Percentiles rank a stretch among this genome's conserved stretches.
Evolutionary conservation across 2,797 vertebrate species (phyloP).

Genomic region (Margarornis squamiger): DNA sequence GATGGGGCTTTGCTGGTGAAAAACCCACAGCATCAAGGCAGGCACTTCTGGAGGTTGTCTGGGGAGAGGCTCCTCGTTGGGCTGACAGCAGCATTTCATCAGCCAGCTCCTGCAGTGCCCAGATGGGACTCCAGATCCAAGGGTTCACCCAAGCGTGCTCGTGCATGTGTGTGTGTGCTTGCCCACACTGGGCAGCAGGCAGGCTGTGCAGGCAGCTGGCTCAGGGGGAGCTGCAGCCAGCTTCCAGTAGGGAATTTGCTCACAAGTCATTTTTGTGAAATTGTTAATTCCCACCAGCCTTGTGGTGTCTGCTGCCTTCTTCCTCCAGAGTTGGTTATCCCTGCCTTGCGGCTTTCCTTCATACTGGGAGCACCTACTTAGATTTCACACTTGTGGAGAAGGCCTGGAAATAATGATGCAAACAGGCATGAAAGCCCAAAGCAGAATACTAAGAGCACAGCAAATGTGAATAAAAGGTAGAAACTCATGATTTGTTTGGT

Average conservation of each 20-base stretch:
- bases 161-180: not conserved
- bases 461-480: not conserved
- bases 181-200: not conserved
- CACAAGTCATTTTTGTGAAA: not conserved
- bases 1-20: not conserved
- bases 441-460: not conserved
- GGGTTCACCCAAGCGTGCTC: not conserved
- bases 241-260: slow-evolving; percentile 15
- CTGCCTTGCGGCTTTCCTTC: fast-evolving
- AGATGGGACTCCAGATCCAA: not conserved
- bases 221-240: not conserved
- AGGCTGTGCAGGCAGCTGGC: not conserved
- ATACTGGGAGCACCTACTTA: not conserved
- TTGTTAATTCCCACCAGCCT: not conserved
- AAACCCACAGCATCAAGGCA: not conserved
- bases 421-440: not conserved
- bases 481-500: not conserved
- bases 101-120: not conserved
- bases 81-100: not conserved
- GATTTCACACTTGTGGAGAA: not conserved
- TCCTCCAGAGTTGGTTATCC: not conserved
- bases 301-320: not conserved
- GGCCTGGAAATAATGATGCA: not conserved
- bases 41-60: not conserved
- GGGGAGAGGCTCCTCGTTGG: not conserved